Conservation (phyloP, 2,797 vertebrate species). For the Falco peregrinus region DNA sequence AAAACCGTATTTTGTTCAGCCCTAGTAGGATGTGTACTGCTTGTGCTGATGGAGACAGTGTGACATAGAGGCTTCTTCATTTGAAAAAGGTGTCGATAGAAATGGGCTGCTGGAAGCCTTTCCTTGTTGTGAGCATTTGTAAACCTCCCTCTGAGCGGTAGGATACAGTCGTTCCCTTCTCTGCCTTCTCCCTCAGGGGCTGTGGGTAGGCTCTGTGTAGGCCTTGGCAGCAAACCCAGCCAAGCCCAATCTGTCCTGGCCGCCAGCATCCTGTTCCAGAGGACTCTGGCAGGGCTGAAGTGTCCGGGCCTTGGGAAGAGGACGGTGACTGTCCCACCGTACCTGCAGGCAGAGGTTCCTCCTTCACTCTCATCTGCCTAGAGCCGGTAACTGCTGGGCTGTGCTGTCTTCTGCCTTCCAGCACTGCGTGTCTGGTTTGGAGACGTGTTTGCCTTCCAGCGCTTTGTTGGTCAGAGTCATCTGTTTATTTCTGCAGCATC, state of each 20-base stretch:
- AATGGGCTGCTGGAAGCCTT: neutral
- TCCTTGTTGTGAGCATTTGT: neutral
- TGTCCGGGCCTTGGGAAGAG: neutral
- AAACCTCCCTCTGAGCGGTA: neutral
- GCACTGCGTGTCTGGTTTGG: rapidly evolving
- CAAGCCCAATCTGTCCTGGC: neutral
- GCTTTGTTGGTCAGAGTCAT: neutral
- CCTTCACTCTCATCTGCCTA: neutral
- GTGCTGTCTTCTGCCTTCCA: neutral
- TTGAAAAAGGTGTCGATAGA: neutral
- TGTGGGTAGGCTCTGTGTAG: neutral
- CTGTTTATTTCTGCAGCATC: neutral
- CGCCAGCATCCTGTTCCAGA: neutral
- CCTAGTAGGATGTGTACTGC: neutral
- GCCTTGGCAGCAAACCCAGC: neutral
- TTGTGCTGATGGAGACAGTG: neutral
- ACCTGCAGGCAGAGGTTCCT: neutral
- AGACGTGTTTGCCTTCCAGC: neutral
- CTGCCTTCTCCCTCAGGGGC: neutral
- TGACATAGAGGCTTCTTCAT: neutral
- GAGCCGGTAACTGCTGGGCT: neutral
- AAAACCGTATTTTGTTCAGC: neutral
- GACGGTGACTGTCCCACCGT: rapidly evolving
- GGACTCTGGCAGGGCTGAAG: neutral
- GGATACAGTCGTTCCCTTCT: neutral